Conservation (phyloP, 2,113 vertebrate species). For the Hippocampus barbouri region DNA sequence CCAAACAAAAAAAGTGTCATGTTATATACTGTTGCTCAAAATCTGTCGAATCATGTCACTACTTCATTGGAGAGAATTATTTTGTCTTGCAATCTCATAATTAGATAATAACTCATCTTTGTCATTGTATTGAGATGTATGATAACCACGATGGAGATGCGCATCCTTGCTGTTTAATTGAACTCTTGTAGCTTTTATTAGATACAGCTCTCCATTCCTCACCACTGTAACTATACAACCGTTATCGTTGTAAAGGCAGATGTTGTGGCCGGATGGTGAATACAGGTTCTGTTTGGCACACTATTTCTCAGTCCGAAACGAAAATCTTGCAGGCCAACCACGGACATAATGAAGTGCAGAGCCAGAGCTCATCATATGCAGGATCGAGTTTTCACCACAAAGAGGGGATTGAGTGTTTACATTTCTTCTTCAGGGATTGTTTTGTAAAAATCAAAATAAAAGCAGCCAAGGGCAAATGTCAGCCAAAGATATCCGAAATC, state of each 20-base stretch:
- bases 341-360: constrained; percentile 34
- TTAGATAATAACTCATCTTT: no score
- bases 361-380: constrained; percentile 5
- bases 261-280: neutral
- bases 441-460: constrained; percentile 7
- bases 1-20: no score
- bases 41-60: no score
- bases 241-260: neutral
- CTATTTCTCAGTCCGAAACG: no score
- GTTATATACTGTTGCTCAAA: no score
- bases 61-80: no score
- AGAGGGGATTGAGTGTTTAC: constrained; percentile 19
- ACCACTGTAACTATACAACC: no score
- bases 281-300: no score
- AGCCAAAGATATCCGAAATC: constrained; percentile 27
- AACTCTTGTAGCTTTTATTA: neutral
- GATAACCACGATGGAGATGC: neutral
- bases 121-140: neutral
- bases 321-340: constrained; percentile 9
- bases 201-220: neutral
- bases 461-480: constrained; percentile 13
- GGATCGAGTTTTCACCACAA: constrained; percentile 11
- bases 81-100: no score
- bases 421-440: neutral
- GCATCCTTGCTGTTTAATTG: neutral